Conservation (phyloP, 1,140 invertebrate species). For the Calliopsis andreniformis region DNA sequence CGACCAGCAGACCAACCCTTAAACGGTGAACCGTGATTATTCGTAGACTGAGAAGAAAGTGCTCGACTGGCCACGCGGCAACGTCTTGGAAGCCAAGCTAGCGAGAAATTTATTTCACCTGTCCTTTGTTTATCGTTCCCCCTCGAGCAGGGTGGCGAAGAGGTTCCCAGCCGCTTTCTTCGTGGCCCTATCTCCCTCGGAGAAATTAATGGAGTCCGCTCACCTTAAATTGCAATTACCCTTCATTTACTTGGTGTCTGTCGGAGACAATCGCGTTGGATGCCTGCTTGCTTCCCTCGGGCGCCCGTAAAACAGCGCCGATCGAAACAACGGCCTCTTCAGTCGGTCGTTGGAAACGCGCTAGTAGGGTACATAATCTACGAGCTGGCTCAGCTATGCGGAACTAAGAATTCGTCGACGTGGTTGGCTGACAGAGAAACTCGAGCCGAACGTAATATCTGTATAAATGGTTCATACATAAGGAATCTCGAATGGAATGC, state of each 20-base stretch:
- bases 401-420: slow-evolving; percentile 33
- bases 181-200: background rate
- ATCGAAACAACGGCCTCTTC: background rate
- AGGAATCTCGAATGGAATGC: slow-evolving; percentile 43
- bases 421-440: slow-evolving; percentile 10
- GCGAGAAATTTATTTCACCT: too few relatives aligned
- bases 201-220: slow-evolving; percentile 7
- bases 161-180: background rate
- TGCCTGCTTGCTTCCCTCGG: background rate
- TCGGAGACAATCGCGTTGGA: background rate
- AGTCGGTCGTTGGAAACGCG: slow-evolving; percentile 5
- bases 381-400: slow-evolving; percentile 21
- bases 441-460: slow-evolving; percentile 38
- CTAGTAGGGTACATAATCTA: slow-evolving; percentile 19
- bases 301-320: background rate
- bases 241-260: background rate
- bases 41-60: too few relatives aligned
- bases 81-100: too few relatives aligned
- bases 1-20: too few relatives aligned
- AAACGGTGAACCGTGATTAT: background rate
- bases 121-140: background rate
- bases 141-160: too few relatives aligned
- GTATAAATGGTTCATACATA: slow-evolving; percentile 48
- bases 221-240: slow-evolving; percentile 22
- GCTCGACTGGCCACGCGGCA: too few relatives aligned